Evolutionary conservation across 2,888 invertebrate species (phyloP).

Genomic region (Glomeris marginata): DNA sequence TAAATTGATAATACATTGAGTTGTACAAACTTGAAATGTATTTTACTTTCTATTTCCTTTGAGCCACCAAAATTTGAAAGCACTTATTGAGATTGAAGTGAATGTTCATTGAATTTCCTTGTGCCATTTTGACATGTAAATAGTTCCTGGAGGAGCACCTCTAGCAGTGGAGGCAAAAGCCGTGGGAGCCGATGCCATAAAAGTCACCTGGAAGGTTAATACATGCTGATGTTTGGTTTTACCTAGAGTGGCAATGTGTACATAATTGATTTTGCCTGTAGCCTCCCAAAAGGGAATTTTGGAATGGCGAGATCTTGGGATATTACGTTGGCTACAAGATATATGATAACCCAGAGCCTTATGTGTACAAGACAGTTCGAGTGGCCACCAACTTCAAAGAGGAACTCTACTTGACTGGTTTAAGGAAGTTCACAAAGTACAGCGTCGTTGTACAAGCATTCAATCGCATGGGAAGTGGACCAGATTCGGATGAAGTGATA

Average conservation of each 20-base stretch:
- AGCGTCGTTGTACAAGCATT: conserved; percentile 91
- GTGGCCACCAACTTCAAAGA: conserved; percentile 53
- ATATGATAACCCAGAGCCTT: conserved; percentile 40
- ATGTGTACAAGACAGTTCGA: conserved; percentile 68
- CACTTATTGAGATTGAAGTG: too few species aligned
- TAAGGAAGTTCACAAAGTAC: conserved; percentile 87
- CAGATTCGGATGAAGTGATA: conserved; percentile 71
- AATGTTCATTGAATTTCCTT: too few species aligned
- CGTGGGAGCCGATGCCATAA: conserved; percentile 27
- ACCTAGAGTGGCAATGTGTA: not conserved
- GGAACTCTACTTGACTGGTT: conserved; percentile 67
- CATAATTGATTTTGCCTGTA: not conserved
- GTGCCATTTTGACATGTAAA: not conserved
- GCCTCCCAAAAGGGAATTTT: conserved; percentile 15
- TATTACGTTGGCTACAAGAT: conserved; percentile 72
- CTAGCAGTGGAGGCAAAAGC: conserved; percentile 27
- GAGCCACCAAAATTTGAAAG: too few species aligned
- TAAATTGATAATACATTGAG: too few species aligned
- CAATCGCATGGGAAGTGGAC: conserved; percentile 86
- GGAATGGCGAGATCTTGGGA: conserved; percentile 16
- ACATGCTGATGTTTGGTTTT: too few species aligned
- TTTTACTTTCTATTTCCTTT: too few species aligned
- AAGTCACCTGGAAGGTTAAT: conserved; percentile 30
- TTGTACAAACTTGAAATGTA: too few species aligned
- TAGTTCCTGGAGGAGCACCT: conserved; percentile 30